Evolutionary conservation across 2,113 vertebrate genomes (phyloP).

Genomic region (Trochalopteron elliotii): DNA sequence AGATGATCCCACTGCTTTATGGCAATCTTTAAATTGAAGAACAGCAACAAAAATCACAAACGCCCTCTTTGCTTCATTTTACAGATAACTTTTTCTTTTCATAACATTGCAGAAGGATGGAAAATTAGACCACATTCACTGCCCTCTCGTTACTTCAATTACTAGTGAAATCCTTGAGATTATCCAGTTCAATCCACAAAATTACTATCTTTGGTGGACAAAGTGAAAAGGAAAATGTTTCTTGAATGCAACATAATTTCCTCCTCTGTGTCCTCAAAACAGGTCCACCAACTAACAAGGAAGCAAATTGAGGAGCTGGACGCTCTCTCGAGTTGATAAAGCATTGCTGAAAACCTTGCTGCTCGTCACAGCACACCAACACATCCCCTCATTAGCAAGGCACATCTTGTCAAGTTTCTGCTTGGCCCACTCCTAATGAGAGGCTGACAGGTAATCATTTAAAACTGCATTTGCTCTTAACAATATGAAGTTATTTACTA

Average conservation of each 20-base stretch:
- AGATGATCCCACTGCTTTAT: not conserved
- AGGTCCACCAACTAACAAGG: not conserved
- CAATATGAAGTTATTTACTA: not conserved
- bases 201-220: not conserved
- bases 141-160: not conserved
- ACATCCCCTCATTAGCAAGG: not conserved
- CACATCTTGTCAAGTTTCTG: not conserved
- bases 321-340: fast-evolving
- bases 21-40: not conserved
- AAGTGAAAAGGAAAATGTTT: not conserved
- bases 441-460: not conserved
- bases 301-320: not conserved
- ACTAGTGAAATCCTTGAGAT: not conserved
- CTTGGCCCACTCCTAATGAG: not conserved
- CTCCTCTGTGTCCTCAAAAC: not conserved
- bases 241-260: not conserved
- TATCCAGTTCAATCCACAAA: not conserved
- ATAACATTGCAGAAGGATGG: not conserved
- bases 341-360: not conserved
- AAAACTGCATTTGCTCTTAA: not conserved
- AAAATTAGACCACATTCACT: not conserved
- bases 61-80: not conserved
- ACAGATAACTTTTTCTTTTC: not conserved
- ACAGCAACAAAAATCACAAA: not conserved
- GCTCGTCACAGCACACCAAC: not conserved